Percentiles rank a stretch among this genome's conserved stretches.
These are phyloP conservation scores for Puffinus mauretanicus DNA, from an alignment of 2,113 vertebrate species.

Conservation along the genomic window DNA sequence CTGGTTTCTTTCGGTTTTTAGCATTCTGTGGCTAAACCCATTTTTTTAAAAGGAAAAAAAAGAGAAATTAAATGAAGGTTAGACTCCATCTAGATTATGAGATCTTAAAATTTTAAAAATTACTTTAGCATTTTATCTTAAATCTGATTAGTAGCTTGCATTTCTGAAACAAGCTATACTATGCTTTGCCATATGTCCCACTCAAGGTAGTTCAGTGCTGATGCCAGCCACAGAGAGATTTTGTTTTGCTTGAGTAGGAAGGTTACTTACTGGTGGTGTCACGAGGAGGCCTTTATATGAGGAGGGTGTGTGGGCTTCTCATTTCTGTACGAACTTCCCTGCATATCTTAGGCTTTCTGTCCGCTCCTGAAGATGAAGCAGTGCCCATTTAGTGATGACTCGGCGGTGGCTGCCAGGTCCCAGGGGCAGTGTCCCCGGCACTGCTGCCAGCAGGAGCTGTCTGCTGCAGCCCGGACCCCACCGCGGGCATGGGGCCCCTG, in stretches of 20 bases:
- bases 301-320: neutral
- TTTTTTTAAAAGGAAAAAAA: neutral
- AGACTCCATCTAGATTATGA: too few relatives aligned
- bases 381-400: rapidly evolving
- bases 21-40: neutral
- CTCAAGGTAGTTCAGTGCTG: neutral
- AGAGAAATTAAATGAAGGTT: neutral
- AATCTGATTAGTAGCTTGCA: neutral
- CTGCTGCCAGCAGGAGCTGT: neutral
- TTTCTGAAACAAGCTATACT: neutral
- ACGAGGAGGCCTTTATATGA: neutral
- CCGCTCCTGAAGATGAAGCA: neutral
- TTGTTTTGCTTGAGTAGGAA: too few relatives aligned
- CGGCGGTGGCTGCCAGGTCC: too few relatives aligned
- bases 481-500: too few relatives aligned
- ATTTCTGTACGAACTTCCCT: neutral
- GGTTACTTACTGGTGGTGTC: neutral
- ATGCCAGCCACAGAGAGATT: neutral
- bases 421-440: neutral
- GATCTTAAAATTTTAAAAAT: neutral
- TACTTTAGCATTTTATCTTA: neutral
- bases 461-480: neutral
- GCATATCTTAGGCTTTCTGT: neutral
- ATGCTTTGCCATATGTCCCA: neutral
- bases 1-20: neutral